A percentile compares a stretch with the other conserved stretches of the same genome.
Evolutionary conservation across 35 echinoderm and acorn worm genomes (phyloP).

Genomic region (Ptychodera flava): DNA sequence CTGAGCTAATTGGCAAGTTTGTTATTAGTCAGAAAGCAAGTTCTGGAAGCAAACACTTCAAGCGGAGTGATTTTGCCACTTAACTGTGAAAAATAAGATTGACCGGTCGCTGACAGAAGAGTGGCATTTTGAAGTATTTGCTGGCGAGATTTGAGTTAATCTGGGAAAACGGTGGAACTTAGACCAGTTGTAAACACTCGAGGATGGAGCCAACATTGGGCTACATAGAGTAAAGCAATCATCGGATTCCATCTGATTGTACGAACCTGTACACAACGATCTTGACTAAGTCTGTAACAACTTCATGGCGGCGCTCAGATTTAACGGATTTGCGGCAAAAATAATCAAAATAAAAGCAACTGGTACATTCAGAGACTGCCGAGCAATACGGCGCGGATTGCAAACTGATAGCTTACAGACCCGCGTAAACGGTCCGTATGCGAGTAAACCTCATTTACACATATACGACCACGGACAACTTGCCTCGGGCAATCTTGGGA

Average conservation of each 20-base stretch:
- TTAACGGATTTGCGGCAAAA: not conserved
- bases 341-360: not conserved
- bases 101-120: not conserved
- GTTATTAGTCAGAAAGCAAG: not conserved
- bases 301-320: not conserved
- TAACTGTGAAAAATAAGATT: not conserved
- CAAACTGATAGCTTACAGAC: no score
- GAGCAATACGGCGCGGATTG: no score
- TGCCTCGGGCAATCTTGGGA: no score
- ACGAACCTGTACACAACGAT: no score
- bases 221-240: no score
- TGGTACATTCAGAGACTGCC: no score
- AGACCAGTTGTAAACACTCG: not conserved
- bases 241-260: no score
- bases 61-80: no score
- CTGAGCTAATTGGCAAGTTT: not conserved
- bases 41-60: not conserved
- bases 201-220: not conserved
- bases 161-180: not conserved
- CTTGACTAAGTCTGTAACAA: not conserved
- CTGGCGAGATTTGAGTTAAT: not conserved
- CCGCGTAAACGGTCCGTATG: no score
- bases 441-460: no score
- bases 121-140: not conserved
- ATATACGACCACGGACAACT: no score